Evolutionary conservation across 1,140 invertebrate species (phyloP).

Genomic region (Chironomus striatipennis): DNA sequence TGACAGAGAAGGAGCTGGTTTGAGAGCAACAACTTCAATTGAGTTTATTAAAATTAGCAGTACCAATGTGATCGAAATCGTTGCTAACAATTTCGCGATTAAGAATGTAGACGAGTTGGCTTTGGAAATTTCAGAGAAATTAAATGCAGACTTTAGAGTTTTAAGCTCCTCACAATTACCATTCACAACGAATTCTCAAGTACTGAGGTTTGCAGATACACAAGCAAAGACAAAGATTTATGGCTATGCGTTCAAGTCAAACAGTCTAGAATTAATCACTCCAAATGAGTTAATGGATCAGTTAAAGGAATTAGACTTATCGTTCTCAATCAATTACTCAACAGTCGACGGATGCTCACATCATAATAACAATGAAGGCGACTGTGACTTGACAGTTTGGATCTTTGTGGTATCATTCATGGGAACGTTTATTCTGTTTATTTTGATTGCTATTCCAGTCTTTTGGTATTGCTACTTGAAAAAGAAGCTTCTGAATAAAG

Average conservation of each 20-base stretch:
- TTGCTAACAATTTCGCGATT: neutral
- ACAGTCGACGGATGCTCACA: neutral
- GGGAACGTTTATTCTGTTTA: neutral
- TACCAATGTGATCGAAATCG: conserved; percentile 25
- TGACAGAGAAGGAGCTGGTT: conserved; percentile 28
- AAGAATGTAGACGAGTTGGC: neutral
- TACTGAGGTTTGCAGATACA: neutral
- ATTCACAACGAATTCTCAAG: neutral
- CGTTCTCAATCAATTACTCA: neutral
- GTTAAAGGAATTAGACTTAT: neutral
- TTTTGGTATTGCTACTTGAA: neutral
- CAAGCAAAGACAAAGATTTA: neutral
- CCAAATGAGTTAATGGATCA: neutral
- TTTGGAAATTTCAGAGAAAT: neutral
- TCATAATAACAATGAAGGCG: neutral
- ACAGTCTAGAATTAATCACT: neutral
- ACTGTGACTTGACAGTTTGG: neutral
- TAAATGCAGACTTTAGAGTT: neutral
- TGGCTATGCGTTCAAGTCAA: neutral
- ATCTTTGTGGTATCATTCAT: neutral
- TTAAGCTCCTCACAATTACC: neutral
- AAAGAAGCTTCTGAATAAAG: neutral
- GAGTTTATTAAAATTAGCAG: conserved; percentile 28
- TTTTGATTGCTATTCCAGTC: neutral
- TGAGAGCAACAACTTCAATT: conserved; percentile 23